phyloP scores from a whole-genome alignment of 2,888 invertebrate genomes.

The Xylophagus ater region DNA sequence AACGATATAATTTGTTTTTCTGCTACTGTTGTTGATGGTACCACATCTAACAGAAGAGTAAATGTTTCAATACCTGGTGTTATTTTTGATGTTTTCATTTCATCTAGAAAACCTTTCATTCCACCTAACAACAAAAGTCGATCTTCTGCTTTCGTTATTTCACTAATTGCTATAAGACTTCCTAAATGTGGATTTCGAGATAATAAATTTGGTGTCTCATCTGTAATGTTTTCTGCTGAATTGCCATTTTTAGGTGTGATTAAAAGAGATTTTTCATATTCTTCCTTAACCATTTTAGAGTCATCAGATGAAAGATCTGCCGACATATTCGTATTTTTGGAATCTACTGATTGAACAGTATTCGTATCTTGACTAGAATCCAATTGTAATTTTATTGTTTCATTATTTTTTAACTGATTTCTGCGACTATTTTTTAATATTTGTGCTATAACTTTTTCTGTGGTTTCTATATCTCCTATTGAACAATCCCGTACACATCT shows the following conservation, averaged over 20 bases:
- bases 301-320: no score
- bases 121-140: constrained; percentile 73
- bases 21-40: constrained; percentile 52
- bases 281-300: background rate
- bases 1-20: constrained; percentile 57
- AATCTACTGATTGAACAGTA: no score
- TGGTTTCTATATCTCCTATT: constrained; percentile 53
- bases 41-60: constrained; percentile 60
- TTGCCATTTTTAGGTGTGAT: no score
- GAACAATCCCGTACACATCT: constrained; percentile 71
- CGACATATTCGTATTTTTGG: no score
- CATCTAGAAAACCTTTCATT: constrained; percentile 56
- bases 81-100: constrained; percentile 57
- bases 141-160: constrained; percentile 50
- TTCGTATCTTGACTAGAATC: no score
- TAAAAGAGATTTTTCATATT: background rate
- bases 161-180: constrained; percentile 47
- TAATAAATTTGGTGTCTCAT: constrained; percentile 54
- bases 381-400: no score
- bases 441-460: constrained; percentile 43
- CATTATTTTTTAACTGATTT: no score
- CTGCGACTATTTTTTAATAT: no score
- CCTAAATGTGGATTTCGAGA: constrained; percentile 48
- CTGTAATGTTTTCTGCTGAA: constrained; percentile 16
- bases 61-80: constrained; percentile 69